Conservation (phyloP, 2,797 vertebrate genomes). For the Pelobates cultripes region DNA sequence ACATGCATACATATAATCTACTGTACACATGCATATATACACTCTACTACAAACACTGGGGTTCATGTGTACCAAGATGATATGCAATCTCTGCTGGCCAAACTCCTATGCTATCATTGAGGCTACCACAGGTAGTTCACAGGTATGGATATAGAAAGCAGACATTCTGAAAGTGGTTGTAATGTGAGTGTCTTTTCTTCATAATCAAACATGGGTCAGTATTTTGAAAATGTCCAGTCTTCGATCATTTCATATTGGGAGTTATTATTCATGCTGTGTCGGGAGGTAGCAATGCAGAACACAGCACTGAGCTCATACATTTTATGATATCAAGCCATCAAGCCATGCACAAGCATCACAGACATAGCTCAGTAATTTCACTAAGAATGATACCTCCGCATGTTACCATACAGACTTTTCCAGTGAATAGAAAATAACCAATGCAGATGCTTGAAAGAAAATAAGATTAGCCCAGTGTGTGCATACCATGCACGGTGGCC, state of each 20-base stretch:
- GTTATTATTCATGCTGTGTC: conserved; percentile 17
- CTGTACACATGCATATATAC: too few species aligned
- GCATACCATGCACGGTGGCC: too few species aligned
- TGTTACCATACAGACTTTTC: background rate
- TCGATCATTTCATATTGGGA: background rate
- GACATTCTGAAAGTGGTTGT: background rate
- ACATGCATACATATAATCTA: too few species aligned
- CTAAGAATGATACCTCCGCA: background rate
- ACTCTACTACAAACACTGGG: too few species aligned
- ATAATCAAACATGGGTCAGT: background rate
- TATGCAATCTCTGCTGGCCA: too few species aligned
- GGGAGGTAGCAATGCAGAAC: conserved; percentile 10
- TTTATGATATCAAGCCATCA: background rate
- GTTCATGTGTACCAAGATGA: too few species aligned
- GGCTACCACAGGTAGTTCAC: too few species aligned
- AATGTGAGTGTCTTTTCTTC: background rate
- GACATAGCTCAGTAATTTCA: conserved; percentile 4
- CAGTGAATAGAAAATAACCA: background rate
- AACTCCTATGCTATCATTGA: too few species aligned
- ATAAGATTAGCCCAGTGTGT: too few species aligned
- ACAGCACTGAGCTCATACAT: background rate
- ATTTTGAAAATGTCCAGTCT: background rate
- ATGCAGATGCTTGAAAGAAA: background rate
- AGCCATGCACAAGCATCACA: background rate
- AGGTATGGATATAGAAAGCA: too few species aligned